These are phyloP conservation scores for Amphipyra tragopoginis DNA, from an alignment of 2,888 invertebrate species.

Conservation along the genomic window DNA sequence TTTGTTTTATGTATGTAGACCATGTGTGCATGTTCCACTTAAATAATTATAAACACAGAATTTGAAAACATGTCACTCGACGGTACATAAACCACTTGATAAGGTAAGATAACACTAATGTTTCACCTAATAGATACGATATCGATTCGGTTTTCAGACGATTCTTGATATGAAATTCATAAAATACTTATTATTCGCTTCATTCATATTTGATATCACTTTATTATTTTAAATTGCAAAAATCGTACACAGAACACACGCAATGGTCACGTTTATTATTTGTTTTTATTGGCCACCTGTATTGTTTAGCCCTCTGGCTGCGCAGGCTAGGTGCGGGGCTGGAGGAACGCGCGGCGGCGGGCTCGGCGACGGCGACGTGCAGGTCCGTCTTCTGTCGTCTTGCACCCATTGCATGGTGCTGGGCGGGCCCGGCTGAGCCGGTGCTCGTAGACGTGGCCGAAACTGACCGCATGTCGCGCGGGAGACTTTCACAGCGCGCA, in stretches of 20 bases:
- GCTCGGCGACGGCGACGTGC: slow-evolving; percentile 85
- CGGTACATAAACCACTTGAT: slow-evolving; percentile 51
- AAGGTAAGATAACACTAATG: slow-evolving; percentile 61
- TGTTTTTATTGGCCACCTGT: slow-evolving; percentile 76
- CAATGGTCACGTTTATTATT: slow-evolving; percentile 56
- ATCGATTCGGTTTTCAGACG: slow-evolving; percentile 53
- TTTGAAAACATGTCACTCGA: slow-evolving; percentile 41
- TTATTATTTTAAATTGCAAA: slow-evolving; percentile 49
- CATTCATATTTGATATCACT: slow-evolving; percentile 56
- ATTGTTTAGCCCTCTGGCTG: slow-evolving; percentile 87
- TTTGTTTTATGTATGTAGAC: slow-evolving; percentile 8
- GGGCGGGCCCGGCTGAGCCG: slow-evolving; percentile 58
- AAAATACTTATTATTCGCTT: slow-evolving; percentile 13
- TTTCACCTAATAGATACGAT: slow-evolving; percentile 59
- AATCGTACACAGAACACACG: slow-evolving; percentile 60
- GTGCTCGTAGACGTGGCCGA: slow-evolving; percentile 67
- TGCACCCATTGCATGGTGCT: slow-evolving; percentile 81
- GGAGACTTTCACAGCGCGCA: slow-evolving; percentile 87
- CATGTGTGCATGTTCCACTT: slow-evolving; percentile 24
- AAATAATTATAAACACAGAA: slow-evolving; percentile 23
- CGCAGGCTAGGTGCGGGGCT: slow-evolving; percentile 89
- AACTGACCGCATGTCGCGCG: slow-evolving; percentile 82
- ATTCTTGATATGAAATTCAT: slow-evolving; percentile 20
- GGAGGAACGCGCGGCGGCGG: slow-evolving; percentile 76
- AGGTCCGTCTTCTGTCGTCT: slow-evolving; percentile 90